Evolutionary conservation across 2,113 vertebrate genomes (phyloP).

Genomic region (Pampusana beccarii): DNA sequence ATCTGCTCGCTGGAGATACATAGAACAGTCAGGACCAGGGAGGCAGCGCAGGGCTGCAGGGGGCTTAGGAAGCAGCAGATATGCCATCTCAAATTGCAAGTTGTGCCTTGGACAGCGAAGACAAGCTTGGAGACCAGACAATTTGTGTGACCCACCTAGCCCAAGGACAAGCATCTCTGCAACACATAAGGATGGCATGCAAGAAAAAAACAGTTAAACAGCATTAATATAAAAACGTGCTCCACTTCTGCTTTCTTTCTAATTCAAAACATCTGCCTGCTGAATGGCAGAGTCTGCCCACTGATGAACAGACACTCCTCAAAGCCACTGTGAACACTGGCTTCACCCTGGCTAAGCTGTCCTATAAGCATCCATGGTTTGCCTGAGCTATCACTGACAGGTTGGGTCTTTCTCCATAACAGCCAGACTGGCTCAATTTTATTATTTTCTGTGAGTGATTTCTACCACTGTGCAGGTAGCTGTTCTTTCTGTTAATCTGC

Average conservation of each 20-base stretch:
- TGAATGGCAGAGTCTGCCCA: background rate
- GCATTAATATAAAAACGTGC: background rate
- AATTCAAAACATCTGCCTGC: background rate
- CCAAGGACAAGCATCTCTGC: background rate
- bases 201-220: background rate
- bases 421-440: background rate
- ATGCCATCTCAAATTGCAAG: background rate
- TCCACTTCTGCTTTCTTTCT: background rate
- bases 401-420: background rate
- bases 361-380: background rate
- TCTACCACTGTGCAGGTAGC: background rate
- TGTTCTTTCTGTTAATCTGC: background rate
- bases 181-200: background rate
- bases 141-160: too few relatives aligned
- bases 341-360: background rate
- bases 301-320: background rate
- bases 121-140: background rate
- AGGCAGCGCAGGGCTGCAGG: background rate
- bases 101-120: background rate
- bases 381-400: background rate
- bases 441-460: background rate
- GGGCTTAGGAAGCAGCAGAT: background rate
- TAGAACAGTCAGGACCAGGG: background rate
- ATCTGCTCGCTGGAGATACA: background rate
- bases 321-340: background rate